Percentiles rank a stretch among this genome's conserved stretches.
Evolutionary conservation across 2,888 invertebrate genomes (phyloP).

Genomic region (Megalurothrips usitatus): DNA sequence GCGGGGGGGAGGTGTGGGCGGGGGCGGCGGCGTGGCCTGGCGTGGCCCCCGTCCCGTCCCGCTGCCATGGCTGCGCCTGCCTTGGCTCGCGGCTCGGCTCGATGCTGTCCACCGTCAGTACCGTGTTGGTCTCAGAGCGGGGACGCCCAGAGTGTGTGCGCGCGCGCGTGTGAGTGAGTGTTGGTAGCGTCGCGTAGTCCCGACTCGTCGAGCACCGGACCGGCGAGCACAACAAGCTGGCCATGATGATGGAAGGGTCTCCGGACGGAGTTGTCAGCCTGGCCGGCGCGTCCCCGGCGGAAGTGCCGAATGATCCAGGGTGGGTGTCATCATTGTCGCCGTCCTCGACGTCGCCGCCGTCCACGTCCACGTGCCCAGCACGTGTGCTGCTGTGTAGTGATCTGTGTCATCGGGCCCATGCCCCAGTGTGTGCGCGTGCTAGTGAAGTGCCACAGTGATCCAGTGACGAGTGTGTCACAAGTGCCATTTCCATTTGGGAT

Average conservation of each 20-base stretch:
- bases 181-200: neutral
- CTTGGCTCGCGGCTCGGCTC: neutral
- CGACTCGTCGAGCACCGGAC: conserved; percentile 1
- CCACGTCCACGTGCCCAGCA: neutral
- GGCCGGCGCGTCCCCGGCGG: conserved; percentile 5
- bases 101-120: conserved; percentile 14
- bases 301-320: conserved; percentile 25
- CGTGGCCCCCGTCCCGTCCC: no score
- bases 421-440: neutral
- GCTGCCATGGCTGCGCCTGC: no score
- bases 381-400: neutral
- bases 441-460: neutral
- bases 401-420: neutral
- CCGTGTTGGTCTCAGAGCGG: conserved; percentile 3
- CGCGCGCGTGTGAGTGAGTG: neutral
- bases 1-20: neutral
- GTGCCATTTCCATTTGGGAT: neutral
- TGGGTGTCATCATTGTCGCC: conserved; percentile 9
- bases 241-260: conserved; percentile 11
- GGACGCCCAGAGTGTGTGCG: neutral
- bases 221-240: neutral
- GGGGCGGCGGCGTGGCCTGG: neutral
- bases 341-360: neutral
- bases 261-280: conserved; percentile 15
- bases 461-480: neutral